These are phyloP conservation scores for Mamestra brassicae DNA, from an alignment of 2,888 invertebrate species.

Conservation along the genomic window DNA sequence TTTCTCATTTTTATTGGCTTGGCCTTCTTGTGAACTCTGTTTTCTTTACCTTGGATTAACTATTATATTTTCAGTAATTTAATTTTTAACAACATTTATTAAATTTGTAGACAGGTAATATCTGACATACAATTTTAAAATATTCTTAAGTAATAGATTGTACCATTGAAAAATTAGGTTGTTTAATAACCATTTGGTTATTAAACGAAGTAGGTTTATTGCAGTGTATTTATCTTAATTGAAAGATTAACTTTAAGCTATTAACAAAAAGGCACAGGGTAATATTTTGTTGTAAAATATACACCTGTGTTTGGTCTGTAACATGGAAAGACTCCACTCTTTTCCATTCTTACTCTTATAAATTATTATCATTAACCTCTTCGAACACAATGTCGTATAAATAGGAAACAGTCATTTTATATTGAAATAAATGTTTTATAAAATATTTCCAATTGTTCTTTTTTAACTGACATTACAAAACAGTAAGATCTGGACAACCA, in stretches of 20 bases:
- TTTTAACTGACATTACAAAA: neutral
- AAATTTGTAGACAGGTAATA: neutral
- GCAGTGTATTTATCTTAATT: constrained; percentile 59
- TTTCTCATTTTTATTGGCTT: neutral
- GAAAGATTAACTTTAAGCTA: constrained; percentile 65
- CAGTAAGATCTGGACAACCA: too few relatives aligned
- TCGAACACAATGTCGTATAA: constrained; percentile 54
- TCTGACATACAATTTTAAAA: neutral
- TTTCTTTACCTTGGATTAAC: too few relatives aligned
- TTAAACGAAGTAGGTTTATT: constrained; percentile 8
- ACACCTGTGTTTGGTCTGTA: constrained; percentile 80
- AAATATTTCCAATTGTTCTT: constrained; percentile 37
- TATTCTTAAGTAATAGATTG: neutral
- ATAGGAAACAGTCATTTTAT: constrained; percentile 70
- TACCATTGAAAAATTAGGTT: neutral
- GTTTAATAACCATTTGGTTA: neutral
- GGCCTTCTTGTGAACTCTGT: neutral
- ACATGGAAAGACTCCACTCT: constrained; percentile 66
- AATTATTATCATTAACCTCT: constrained; percentile 60
- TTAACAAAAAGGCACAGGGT: constrained; percentile 79
- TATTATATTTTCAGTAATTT: too few relatives aligned
- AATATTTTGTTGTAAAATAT: constrained; percentile 82
- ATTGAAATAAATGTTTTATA: constrained; percentile 66
- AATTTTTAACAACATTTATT: too few relatives aligned
- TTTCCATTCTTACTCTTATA: constrained; percentile 56